Percentiles rank a stretch among this genome's conserved stretches.
These are phyloP conservation scores for Colius striatus DNA, from an alignment of 2,113 vertebrate genomes.

Conservation along the genomic window DNA sequence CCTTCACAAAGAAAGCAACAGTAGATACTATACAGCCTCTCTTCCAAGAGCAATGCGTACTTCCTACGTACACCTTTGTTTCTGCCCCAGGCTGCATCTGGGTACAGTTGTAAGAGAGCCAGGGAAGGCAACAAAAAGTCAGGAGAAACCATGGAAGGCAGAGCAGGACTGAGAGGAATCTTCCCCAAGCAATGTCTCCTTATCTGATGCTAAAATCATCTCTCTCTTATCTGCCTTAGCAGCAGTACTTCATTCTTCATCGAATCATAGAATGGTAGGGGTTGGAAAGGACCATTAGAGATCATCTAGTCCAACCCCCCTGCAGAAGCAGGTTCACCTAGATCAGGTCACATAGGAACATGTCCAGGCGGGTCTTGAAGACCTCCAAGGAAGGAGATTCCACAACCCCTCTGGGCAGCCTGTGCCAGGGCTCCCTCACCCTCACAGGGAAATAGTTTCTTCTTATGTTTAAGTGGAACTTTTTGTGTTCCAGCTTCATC, in stretches of 20 bases:
- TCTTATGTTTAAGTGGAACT: too few relatives aligned
- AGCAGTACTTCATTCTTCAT: background rate
- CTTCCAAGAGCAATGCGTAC: background rate
- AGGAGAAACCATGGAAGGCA: background rate
- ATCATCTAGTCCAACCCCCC: too few relatives aligned
- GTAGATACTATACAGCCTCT: background rate
- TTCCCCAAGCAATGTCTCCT: background rate
- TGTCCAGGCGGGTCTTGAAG: too few relatives aligned
- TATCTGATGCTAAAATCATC: background rate
- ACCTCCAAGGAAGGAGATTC: too few relatives aligned
- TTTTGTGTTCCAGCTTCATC: too few relatives aligned
- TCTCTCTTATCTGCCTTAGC: background rate
- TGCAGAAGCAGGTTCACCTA: too few relatives aligned
- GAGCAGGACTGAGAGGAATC: background rate
- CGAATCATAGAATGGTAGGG: too few relatives aligned
- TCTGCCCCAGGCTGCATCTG: background rate
- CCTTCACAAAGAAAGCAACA: background rate
- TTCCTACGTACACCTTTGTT: background rate
- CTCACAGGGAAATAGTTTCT: too few relatives aligned
- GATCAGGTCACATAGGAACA: too few relatives aligned
- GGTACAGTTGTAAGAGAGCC: background rate
- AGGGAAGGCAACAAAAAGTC: background rate
- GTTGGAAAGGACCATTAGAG: too few relatives aligned
- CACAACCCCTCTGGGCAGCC: too few relatives aligned
- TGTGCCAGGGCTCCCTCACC: too few relatives aligned